Evolutionary conservation across 1,140 invertebrate species (phyloP).

Genomic region (Cepaea nemoralis): DNA sequence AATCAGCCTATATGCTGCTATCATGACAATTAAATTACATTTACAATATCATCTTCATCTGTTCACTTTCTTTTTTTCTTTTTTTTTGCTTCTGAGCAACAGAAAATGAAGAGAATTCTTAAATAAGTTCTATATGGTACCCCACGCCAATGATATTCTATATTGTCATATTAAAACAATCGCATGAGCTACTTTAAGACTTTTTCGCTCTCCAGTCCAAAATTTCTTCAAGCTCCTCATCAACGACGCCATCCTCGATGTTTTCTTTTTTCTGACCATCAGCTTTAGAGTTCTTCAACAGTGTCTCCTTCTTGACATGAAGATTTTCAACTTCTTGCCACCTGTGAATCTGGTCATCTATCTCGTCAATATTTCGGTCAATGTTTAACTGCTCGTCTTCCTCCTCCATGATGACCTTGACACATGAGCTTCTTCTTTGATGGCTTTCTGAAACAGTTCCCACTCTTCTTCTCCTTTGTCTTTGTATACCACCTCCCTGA

Average conservation of each 20-base stretch:
- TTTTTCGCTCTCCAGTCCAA: slow-evolving; percentile 87
- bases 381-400: slow-evolving; percentile 90
- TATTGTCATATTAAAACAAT: too few relatives aligned
- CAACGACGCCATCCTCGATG: slow-evolving; percentile 76
- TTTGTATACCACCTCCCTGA: slow-evolving; percentile 88
- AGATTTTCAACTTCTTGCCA: slow-evolving; percentile 79
- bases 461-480: slow-evolving; percentile 93
- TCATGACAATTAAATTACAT: too few relatives aligned
- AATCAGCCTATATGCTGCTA: too few relatives aligned
- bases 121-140: too few relatives aligned
- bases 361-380: slow-evolving; percentile 90
- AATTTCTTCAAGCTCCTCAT: slow-evolving; percentile 84
- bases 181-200: slow-evolving; percentile 43
- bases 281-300: slow-evolving; percentile 47
- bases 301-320: slow-evolving; percentile 71
- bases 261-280: slow-evolving; percentile 59
- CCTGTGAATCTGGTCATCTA: slow-evolving; percentile 90
- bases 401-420: slow-evolving; percentile 87
- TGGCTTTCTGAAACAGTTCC: slow-evolving; percentile 92
- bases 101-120: too few relatives aligned
- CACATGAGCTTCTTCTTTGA: slow-evolving; percentile 85
- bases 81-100: too few relatives aligned
- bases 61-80: too few relatives aligned
- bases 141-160: too few relatives aligned
- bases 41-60: too few relatives aligned